Base-by-base conservation (phyloP, 1,140 invertebrate genomes). In the Penaeus chinensis region DNA sequence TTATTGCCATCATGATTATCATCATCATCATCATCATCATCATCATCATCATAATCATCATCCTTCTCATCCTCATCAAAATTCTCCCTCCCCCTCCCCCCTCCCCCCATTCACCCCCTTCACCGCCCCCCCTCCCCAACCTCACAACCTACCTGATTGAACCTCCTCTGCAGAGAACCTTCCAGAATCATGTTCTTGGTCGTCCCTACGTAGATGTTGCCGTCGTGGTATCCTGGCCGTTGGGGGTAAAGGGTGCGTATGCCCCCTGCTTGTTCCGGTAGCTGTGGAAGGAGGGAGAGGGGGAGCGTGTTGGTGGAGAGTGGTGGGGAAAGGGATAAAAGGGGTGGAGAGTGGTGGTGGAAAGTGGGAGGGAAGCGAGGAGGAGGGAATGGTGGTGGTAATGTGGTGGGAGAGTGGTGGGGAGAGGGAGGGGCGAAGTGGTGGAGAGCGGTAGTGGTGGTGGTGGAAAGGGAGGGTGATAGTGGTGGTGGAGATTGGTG, bases 181-280 rank as follows among this genome's bases (percentile, higher is more conserved):
- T 98, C 96, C 88, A 99, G 93, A 76, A 99, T 97, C 91, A 97
- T 96, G 92, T 99, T 99, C 85, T 95, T 95, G 0, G 96, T 98
- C 13, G 98, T 99, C 22, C 98, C 98, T 13, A 99, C 96, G 91
- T 97, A 98, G 81, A 98, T 95, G 91, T 97, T 96, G 0, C 96
- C 96, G 91, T 98, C 97, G 90, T 96, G 96, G 89, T 96, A 94
- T 2, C 95, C 96, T 2, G 96, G 95, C 80, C 96, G 93, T 92
- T 97, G 96, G 1, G 97, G 96, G 91, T 97, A 97, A 84, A 98
- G 96, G 77, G 95, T 96, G 71, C 96, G 94, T 2, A 98, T 95
- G 37, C 96, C 96, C 24, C 97, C 97, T 19, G 95, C 95, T 27
- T 94, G 93, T 92, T 98, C 96, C 2, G 96, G 96, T 69, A 98